phyloP scores from a whole-genome alignment of 2,797 vertebrate genomes.

The Myoxocephalus aenaeus region DNA sequence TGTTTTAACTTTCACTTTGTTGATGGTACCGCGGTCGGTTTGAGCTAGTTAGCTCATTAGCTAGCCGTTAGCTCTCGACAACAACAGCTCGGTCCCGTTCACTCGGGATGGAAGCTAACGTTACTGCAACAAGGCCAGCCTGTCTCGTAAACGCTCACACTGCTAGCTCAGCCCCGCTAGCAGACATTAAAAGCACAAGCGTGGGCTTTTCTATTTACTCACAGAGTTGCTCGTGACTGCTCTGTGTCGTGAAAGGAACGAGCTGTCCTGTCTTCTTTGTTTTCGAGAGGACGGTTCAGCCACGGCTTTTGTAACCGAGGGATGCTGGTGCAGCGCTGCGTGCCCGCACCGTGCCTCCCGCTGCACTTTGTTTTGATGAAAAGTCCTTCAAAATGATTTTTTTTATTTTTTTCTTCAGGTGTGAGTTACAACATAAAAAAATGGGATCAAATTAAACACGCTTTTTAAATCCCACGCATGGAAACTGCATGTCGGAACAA shows the following conservation, averaged over 20 bases:
- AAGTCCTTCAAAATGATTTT: accelerated
- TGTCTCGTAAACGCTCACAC: slow-evolving; percentile 7
- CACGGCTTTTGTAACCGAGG: background rate
- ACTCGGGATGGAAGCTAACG: slow-evolving; percentile 46
- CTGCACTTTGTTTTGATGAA: background rate
- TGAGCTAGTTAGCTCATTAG: slow-evolving; percentile 47
- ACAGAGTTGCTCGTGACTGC: background rate
- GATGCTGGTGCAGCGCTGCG: slow-evolving; percentile 1
- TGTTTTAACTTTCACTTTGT: slow-evolving; percentile 37
- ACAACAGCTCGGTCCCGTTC: slow-evolving; percentile 29
- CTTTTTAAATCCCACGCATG: background rate
- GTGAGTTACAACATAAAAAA: background rate
- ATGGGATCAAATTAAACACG: background rate
- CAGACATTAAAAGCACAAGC: background rate
- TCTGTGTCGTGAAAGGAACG: background rate
- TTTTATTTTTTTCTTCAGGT: too few species aligned
- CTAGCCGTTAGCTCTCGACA: slow-evolving; percentile 55
- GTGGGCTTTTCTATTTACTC: slow-evolving; percentile 2
- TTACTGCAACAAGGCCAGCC: slow-evolving; percentile 45
- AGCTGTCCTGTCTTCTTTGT: slow-evolving; percentile 68
- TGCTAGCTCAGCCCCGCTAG: slow-evolving; percentile 35
- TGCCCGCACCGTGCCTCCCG: too few species aligned
- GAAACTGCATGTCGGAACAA: background rate
- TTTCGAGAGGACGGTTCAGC: slow-evolving; percentile 40
- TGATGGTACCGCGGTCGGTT: background rate